phyloP scores from a whole-genome alignment of 2,113 vertebrate genomes.

The Anarrhichthys ocellatus region DNA sequence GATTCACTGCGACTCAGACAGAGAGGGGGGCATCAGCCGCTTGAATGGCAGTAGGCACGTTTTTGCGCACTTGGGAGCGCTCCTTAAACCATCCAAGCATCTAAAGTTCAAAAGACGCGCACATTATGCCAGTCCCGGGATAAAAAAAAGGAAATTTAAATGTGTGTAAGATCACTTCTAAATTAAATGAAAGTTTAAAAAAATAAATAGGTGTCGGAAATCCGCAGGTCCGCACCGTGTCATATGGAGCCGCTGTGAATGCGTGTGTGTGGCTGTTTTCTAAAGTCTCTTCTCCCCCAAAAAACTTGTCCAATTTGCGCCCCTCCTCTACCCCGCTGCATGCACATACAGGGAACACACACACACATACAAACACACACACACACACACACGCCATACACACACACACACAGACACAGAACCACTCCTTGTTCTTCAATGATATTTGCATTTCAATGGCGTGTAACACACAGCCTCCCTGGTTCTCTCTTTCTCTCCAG shows the following conservation, averaged over 20 bases:
- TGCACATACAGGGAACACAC: conserved; percentile 72
- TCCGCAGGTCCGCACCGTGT: conserved; percentile 69
- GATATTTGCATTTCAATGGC: conserved; percentile 89
- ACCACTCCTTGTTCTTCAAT: conserved; percentile 86
- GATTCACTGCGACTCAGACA: conserved; percentile 80
- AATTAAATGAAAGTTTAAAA: neutral
- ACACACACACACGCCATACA: conserved; percentile 50
- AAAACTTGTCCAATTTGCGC: conserved; percentile 86
- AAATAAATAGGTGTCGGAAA: conserved; percentile 53
- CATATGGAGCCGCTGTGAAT: conserved; percentile 71
- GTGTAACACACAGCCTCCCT: conserved; percentile 82
- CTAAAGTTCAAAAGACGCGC: conserved; percentile 37
- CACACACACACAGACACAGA: conserved; percentile 73
- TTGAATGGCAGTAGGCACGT: conserved; percentile 62
- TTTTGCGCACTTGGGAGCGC: conserved; percentile 74
- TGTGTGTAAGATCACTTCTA: neutral
- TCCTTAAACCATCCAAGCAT: conserved; percentile 55
- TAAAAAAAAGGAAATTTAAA: neutral
- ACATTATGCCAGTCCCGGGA: neutral
- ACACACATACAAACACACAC: conserved; percentile 65
- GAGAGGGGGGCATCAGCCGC: conserved; percentile 78
- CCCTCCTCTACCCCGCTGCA: conserved; percentile 78
- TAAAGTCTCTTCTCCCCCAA: conserved; percentile 83
- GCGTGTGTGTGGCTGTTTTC: conserved; percentile 82
- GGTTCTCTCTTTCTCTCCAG: conserved; percentile 63